Evolutionary conservation across 2,797 vertebrate species (phyloP).

Genomic region (Hyperoplus lanceolatus): DNA sequence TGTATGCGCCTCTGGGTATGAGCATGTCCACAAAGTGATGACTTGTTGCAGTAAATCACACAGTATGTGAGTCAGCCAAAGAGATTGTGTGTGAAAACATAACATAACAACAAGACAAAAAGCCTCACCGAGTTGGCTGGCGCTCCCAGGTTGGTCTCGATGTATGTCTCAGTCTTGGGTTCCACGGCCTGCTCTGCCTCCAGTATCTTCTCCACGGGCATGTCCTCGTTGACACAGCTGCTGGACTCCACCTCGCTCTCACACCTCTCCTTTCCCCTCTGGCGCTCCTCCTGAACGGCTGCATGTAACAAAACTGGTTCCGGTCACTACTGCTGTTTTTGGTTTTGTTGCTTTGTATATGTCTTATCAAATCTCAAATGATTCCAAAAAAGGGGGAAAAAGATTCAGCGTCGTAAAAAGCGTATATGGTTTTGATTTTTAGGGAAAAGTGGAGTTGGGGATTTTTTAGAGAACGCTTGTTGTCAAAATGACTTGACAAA

Average conservation of each 20-base stretch:
- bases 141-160: constrained; percentile 93
- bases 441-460: not conserved
- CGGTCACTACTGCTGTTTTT: constrained; percentile 87
- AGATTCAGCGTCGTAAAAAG: constrained; percentile 4
- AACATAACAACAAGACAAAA: too few relatives aligned
- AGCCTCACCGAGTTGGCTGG: constrained; percentile 93
- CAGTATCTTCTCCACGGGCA: constrained; percentile 99
- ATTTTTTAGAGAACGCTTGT: not conserved
- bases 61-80: constrained; percentile 6
- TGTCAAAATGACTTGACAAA: too few relatives aligned
- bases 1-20: not conserved
- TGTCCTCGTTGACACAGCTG: constrained; percentile 96
- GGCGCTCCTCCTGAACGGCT: constrained; percentile 99
- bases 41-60: constrained; percentile 12
- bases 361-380: constrained; percentile 9
- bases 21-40: constrained; percentile 10
- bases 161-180: constrained; percentile 98
- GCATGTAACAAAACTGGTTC: constrained; percentile 88
- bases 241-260: constrained; percentile 97
- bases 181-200: constrained; percentile 97
- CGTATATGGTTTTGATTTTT: not conserved
- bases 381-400: constrained; percentile 1
- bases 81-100: not conserved
- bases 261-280: constrained; percentile 94
- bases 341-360: constrained; percentile 36